Conservation (phyloP, 2,888 invertebrate genomes). For the Tolmerus cingulatus region DNA sequence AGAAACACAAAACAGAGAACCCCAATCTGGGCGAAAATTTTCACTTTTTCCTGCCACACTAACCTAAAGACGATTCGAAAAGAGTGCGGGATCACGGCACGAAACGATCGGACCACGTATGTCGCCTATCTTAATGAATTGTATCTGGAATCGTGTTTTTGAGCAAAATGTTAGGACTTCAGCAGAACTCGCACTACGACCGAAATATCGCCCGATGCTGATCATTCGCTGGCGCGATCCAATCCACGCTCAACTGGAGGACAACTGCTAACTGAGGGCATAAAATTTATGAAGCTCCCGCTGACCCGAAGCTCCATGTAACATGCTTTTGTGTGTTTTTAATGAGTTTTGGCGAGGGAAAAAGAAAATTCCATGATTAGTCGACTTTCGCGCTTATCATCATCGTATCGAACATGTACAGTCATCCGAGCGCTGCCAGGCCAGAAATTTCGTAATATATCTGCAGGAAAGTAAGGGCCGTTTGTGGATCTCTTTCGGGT, state of each 20-base stretch:
- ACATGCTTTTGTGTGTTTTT: background rate
- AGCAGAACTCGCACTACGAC: background rate
- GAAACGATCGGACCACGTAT: background rate
- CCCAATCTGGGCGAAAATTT: background rate
- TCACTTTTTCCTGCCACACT: background rate
- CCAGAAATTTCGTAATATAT: background rate
- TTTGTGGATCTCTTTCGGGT: background rate
- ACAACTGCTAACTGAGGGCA: background rate
- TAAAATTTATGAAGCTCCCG: background rate
- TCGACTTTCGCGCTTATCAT: background rate
- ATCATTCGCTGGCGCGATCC: background rate
- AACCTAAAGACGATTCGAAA: background rate
- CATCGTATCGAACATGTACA: background rate
- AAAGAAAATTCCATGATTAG: background rate
- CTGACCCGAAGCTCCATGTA: background rate
- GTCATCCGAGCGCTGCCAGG: background rate
- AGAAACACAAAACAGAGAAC: background rate
- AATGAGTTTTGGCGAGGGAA: background rate
- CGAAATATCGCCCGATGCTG: background rate
- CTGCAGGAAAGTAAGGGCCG: background rate
- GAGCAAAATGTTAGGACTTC: background rate
- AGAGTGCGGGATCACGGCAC: background rate
- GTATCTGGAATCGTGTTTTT: background rate
- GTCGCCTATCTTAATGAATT: background rate
- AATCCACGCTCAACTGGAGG: background rate